phyloP scores from a whole-genome alignment of 2,888 invertebrate species.

The Sturmia bella region DNA sequence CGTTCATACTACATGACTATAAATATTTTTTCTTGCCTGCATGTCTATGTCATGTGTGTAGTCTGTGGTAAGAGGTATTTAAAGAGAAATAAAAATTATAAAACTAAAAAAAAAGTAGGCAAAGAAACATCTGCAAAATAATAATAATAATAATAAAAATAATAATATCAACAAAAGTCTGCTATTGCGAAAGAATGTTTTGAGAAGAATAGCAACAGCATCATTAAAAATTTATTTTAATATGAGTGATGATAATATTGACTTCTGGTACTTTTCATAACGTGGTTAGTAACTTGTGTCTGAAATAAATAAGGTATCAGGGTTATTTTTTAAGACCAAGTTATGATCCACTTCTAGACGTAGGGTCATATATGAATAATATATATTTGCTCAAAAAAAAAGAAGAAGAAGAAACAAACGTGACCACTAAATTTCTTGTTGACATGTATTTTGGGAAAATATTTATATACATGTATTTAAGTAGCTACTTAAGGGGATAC shows the following conservation, averaged over 20 bases:
- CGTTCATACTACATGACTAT: slow-evolving; percentile 56
- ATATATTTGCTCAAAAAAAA: too few relatives aligned
- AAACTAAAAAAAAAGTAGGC: slow-evolving; percentile 2
- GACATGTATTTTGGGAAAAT: too few relatives aligned
- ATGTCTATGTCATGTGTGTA: slow-evolving; percentile 24
- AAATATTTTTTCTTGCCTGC: slow-evolving; percentile 37
- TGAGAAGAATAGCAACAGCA: slow-evolving; percentile 1
- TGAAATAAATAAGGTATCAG: too few relatives aligned
- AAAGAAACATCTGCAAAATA: slow-evolving; percentile 51
- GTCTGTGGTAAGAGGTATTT: slow-evolving; percentile 13
- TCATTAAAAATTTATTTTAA: slow-evolving; percentile 9
- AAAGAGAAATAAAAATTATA: background rate
- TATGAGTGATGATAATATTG: background rate
- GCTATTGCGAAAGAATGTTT: slow-evolving; percentile 27
- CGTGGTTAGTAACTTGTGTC: too few relatives aligned
- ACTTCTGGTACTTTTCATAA: background rate
- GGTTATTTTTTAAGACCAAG: too few relatives aligned
- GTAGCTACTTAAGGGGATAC: too few relatives aligned
- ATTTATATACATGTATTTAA: too few relatives aligned
- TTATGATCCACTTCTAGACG: too few relatives aligned
- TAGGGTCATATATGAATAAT: too few relatives aligned
- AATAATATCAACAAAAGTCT: slow-evolving; percentile 27
- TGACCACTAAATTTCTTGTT: too few relatives aligned
- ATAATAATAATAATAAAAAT: slow-evolving; percentile 31
- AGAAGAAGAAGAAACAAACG: too few relatives aligned